phyloP scores from a whole-genome alignment of 2,888 invertebrate species.

The Aromia moschata region DNA sequence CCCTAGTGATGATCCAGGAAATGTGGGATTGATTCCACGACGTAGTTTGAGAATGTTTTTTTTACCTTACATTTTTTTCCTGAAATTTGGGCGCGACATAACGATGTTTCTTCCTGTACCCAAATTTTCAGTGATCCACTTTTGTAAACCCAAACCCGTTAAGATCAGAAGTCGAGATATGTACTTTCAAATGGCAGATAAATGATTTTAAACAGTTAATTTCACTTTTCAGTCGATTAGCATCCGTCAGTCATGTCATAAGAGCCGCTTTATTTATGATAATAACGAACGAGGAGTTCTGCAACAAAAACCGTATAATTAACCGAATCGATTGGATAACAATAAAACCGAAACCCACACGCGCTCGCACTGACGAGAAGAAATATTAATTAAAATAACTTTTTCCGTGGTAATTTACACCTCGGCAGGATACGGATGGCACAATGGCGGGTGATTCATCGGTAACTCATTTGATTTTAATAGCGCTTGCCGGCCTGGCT shows the following conservation, averaged over 20 bases:
- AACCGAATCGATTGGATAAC: constrained; percentile 33
- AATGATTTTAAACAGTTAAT: too few relatives aligned
- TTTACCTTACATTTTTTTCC: too few relatives aligned
- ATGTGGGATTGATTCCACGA: too few relatives aligned
- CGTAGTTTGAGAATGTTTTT: too few relatives aligned
- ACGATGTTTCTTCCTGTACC: too few relatives aligned
- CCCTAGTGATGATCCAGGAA: too few relatives aligned
- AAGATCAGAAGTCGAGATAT: too few relatives aligned
- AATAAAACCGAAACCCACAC: constrained; percentile 40
- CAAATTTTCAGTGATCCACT: too few relatives aligned
- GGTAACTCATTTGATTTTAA: constrained; percentile 48
- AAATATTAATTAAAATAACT: constrained; percentile 47
- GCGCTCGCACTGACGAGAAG: constrained; percentile 32
- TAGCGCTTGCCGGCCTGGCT: constrained; percentile 33
- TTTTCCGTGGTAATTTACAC: constrained; percentile 46
- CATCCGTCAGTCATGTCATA: background rate
- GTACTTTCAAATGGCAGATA: too few relatives aligned
- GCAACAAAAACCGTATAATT: constrained; percentile 38
- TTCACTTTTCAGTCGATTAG: background rate
- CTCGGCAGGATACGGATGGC: constrained; percentile 40
- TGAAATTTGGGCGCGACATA: too few relatives aligned
- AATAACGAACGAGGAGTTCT: constrained; percentile 15
- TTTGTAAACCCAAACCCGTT: too few relatives aligned
- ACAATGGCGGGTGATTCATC: constrained; percentile 47
- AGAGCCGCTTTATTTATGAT: constrained; percentile 4